Base-by-base conservation (phyloP, 2,113 vertebrate species). In the Alouatta palliata region DNA sequence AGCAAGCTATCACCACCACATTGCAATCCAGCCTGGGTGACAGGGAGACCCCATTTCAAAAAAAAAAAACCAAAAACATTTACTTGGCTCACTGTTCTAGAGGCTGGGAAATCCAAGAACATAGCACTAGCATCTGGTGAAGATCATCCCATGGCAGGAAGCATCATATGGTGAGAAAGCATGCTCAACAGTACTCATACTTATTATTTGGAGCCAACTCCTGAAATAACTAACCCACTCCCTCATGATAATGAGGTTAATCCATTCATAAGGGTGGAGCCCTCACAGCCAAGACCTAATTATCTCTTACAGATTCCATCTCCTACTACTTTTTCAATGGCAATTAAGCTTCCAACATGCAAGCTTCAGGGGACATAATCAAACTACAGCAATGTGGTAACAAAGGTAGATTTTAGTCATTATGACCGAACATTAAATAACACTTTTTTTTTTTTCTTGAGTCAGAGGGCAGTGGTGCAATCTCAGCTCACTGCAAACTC, bases 381-480 rank as follows among this genome's bases (percentile, higher is more conserved):
- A 25, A 58, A 58, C 56, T 6, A 68, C 7, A 30, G 66, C 66
- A 93, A 83, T 12, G 32, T 87, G 25, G 1, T 70, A 91, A 91
- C 30, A 84, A 82, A 68, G 23, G 27, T 64, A 1, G 27, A 52
- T 61, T 95, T 64, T 58, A 86, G 66, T 61, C 76, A 89, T 32
- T 58, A 14, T 91, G 61, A 81, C 14, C 21, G 93, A 82, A 89
- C 20, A 81, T 43, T 80, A 93, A 87, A 89, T 23, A 91, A 89
- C 17, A 17, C 1, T 32, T 82, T 76, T 75, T 61, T 56, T 61
- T 64, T 64, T 64, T 64, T 52, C 16, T 30, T 64, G 11, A 30
- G 27, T 64, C 27, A 64, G 4, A 61, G 25, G 30, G 61, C 61
- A 64, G 61, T 30, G 25, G 61, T 27, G 12, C 61, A 30, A 30